Percentiles rank a stretch among this genome's conserved stretches.
Evolutionary conservation across 2,113 vertebrate species (phyloP).

Genomic region (Corythornis vintsioides): DNA sequence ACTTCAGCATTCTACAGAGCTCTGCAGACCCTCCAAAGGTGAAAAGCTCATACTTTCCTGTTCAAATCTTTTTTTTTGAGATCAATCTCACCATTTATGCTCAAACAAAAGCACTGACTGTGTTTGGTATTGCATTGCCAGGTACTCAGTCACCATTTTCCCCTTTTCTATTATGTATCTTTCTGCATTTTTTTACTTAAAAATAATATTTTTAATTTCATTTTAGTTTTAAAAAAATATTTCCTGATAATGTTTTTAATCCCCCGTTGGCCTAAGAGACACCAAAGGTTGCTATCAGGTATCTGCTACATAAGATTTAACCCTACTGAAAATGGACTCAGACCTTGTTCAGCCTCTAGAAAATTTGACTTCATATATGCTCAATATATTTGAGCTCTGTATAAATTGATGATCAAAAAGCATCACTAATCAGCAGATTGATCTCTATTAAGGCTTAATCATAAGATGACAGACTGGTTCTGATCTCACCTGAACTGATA

Average conservation of each 20-base stretch:
- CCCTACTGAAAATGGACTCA: neutral
- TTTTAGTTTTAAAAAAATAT: neutral
- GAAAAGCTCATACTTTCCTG: neutral
- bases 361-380: neutral
- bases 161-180: neutral
- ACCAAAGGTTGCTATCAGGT: neutral
- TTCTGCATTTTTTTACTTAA: neutral
- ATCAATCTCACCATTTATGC: neutral
- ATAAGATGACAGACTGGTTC: neutral
- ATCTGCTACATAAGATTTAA: neutral
- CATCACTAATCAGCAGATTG: neutral
- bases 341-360: neutral
- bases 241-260: neutral
- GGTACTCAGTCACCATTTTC: neutral
- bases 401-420: neutral
- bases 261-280: neutral
- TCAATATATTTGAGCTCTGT: neutral
- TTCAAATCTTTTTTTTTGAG: neutral
- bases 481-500: neutral
- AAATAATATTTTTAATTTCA: neutral
- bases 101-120: neutral
- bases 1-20: neutral
- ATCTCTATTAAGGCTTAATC: neutral
- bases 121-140: neutral
- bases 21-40: neutral